A percentile compares a stretch with the other conserved stretches of the same genome.
Conservation (phyloP, 2,888 invertebrate genomes). For the Sepioteuthis lessoniana region DNA sequence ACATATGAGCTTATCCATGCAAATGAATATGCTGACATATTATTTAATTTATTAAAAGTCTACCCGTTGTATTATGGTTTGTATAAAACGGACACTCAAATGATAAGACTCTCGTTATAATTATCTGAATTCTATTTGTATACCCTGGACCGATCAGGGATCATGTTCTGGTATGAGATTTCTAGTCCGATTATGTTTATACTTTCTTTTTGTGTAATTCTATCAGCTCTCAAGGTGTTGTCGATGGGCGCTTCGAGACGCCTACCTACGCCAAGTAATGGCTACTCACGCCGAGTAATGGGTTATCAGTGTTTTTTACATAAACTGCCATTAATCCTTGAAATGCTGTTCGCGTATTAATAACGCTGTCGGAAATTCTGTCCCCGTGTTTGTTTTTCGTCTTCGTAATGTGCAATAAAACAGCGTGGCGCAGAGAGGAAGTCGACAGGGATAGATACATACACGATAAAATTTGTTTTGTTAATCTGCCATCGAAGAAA, state of each 20-base stretch:
- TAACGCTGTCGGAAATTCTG: constrained; percentile 21
- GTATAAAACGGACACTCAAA: no score
- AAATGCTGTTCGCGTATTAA: not conserved
- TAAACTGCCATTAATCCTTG: not conserved
- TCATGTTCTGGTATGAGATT: no score
- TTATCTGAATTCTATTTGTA: no score
- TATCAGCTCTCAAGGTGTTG: not conserved
- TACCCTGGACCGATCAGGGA: no score
- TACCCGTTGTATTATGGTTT: no score
- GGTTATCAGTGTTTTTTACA: no score
- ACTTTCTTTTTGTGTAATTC: no score
- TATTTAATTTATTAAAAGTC: no score
- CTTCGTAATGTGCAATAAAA: not conserved
- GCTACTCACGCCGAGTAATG: not conserved
- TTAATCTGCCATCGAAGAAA: not conserved
- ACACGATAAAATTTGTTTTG: not conserved
- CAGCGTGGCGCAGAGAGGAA: not conserved
- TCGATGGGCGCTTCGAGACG: not conserved
- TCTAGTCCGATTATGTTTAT: no score
- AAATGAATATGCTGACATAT: no score
- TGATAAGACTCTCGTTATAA: no score
- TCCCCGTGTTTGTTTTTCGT: not conserved
- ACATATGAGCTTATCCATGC: no score
- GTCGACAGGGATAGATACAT: not conserved
- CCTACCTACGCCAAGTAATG: not conserved